Base-by-base conservation (phyloP, 2,113 vertebrate species). In the Oncorhynchus clarkii region DNA sequence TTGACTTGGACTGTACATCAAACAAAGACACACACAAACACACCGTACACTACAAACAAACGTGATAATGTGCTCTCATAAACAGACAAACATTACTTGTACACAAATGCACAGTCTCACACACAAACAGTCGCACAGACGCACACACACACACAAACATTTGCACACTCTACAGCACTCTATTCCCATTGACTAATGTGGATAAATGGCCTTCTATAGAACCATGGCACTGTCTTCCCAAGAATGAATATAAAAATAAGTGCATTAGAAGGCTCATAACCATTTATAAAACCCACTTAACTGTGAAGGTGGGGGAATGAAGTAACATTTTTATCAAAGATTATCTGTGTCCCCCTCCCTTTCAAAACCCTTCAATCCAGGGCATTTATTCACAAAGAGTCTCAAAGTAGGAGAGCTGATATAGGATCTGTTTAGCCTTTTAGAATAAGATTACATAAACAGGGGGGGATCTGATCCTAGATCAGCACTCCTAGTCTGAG, bases 211-310 rank as follows among this genome's bases (percentile, higher is more conserved):
- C 72, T 8, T 14, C 65, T 71, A 72, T 80, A 76, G 78, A 75
- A 78, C 60, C 72, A 80, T 66, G 59, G 18, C 59, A 62, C 54
- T 54, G 14, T 54, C 49, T 54, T 54, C 49, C 4, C 49, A 54
- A 13, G 0, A 14, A 7, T 12, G 1, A 16, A 66, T 85, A 83
- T 84, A 76, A 84, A 76, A 77, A 84, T 85, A 88, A 89, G 34
- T 68, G 39, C 72, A 84, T 90, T 88, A 90, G 80, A 34, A 72
- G 34, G 62, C 72, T 78, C 75, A 66, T 31, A 84, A 78, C 79
- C 88, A 80, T 85, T 79, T 78, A 84, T 89, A 86, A 84, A 79
- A 82, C 75, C 48, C 80, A 80, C 79, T 83, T 76, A 80, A 77
- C 67, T 68, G 18, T 68, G 29, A 31, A 45, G 27, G 31, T 16